Evolutionary conservation across 2,113 vertebrate genomes (phyloP), one percentile per base, ranked within the genome.

Genomic region (Cynopterus brachyotis): DNA sequence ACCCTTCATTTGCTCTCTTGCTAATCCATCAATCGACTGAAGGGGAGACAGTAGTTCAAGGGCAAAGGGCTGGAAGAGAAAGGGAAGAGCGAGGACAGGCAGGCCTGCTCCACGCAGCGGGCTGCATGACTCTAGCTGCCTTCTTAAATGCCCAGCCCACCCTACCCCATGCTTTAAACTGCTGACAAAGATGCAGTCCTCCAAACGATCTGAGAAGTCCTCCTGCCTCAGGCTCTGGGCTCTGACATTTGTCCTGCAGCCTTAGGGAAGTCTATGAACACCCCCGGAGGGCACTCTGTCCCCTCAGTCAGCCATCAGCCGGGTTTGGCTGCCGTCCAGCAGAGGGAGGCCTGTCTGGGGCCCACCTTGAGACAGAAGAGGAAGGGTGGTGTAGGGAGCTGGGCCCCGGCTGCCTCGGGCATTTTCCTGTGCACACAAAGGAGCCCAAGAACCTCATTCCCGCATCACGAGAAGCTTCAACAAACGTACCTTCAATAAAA

Each of bases 401-500:
- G 47, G 47, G 47, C 13, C 13, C 47, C 47, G 47, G 47, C 47
- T 50, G 50, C 50, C 15, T 50, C 16, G 50, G 19, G 24, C n/a
- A 26, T 62, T 64, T 94, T 90, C 91, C n/a, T 53, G 64, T 91
- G 80, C 66, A 32, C 35, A 66, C 24, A 82, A 57, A 37, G 19
- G 42, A 75, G 64, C 22, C 20, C 6, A 19, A 62, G 53, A 10
- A 37, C 62, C 35, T 75, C 26, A 50, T 40, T 53, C 59, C 62
- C 60, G 45, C 50, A 40, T n/a, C 35, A 64, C 76, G 76, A 86
- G 37, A n/a, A 85, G 35, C 67, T 87, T 37, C 47, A 32, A 95
- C 72, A 86, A 91, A 86, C n/a, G n/a, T n/a, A n/a, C n/a, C 67
- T 87, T 37, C 47, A 32, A 95, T 67, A 86, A 91, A 86, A 32